These are phyloP conservation scores for Cynopterus sphinx DNA, from an alignment of 2,797 vertebrate species.

Conservation along the genomic window DNA sequence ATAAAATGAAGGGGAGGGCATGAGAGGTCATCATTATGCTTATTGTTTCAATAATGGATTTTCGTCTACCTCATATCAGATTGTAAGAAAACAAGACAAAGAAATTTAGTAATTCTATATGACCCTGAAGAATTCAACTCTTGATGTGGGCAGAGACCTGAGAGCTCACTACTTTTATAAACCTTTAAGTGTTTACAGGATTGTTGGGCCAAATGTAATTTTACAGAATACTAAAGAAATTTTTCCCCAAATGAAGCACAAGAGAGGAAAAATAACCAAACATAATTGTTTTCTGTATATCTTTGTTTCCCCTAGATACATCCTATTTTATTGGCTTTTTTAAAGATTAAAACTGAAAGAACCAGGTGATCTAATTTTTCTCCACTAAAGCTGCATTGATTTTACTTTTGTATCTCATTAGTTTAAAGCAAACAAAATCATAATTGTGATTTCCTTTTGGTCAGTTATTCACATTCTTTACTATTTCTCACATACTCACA, in stretches of 20 bases:
- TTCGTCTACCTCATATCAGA: not conserved
- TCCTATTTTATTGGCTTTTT: slow-evolving; percentile 39
- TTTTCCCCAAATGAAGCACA: not conserved
- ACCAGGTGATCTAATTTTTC: not conserved
- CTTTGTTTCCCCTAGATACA: not conserved
- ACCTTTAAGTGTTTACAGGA: slow-evolving; percentile 13
- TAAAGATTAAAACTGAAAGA: not conserved
- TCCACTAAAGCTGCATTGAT: not conserved
- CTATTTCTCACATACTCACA: not conserved
- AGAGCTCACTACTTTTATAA: slow-evolving; percentile 30
- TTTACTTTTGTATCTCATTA: slow-evolving; percentile 34
- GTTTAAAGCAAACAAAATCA: slow-evolving; percentile 40
- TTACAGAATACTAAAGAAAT: slow-evolving; percentile 21
- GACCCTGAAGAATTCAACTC: slow-evolving; percentile 17
- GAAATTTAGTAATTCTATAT: slow-evolving; percentile 1
- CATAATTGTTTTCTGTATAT: slow-evolving; percentile 15
- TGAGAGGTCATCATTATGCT: not conserved
- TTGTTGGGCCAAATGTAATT: slow-evolving; percentile 31
- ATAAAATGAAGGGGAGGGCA: not conserved
- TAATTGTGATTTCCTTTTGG: slow-evolving; percentile 18
- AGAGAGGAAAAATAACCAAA: slow-evolving; percentile 45
- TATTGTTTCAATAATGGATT: not conserved
- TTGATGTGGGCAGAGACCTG: not conserved
- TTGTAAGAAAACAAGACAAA: slow-evolving; percentile 35
- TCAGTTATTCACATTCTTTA: not conserved